phyloP scores from a whole-genome alignment of 2,113 vertebrate genomes.

The Brachirus orientalis region DNA sequence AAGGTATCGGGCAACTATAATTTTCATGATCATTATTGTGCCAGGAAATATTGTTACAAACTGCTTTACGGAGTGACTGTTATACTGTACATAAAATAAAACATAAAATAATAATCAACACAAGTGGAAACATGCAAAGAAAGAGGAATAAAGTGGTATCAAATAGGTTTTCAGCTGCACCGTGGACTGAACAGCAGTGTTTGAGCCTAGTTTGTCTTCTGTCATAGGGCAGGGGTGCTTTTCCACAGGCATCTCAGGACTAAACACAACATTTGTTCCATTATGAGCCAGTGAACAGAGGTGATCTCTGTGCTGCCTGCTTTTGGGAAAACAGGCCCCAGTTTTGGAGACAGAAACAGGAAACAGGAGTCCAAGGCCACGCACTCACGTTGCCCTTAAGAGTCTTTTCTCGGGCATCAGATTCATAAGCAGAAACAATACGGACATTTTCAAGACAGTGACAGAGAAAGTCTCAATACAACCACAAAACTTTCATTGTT shows the following conservation, averaged over 20 bases:
- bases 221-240: conserved; percentile 29
- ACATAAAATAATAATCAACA: not conserved
- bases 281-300: conserved; percentile 48
- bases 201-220: conserved; percentile 5
- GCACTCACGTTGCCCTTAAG: not conserved
- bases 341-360: conserved; percentile 8
- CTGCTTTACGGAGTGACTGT: not conserved
- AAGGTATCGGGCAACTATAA: no score
- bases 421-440: not conserved
- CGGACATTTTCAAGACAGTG: not conserved
- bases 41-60: no score
- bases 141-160: not conserved
- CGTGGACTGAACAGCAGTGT: conserved; percentile 22
- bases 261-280: conserved; percentile 48
- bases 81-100: not conserved
- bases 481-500: conserved; percentile 28
- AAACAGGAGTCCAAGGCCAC: conserved; percentile 16
- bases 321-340: conserved; percentile 16
- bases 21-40: no score
- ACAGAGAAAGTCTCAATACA: conserved; percentile 19
- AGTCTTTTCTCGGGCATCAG: not conserved
- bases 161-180: conserved; percentile 20
- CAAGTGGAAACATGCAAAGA: not conserved
- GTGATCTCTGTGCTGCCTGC: conserved; percentile 34
- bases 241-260: conserved; percentile 33